A percentile compares a stretch with the other conserved stretches of the same genome.
These are phyloP conservation scores for Chionodraco myersi DNA, from an alignment of 2,113 vertebrate genomes.

Conservation along the genomic window DNA sequence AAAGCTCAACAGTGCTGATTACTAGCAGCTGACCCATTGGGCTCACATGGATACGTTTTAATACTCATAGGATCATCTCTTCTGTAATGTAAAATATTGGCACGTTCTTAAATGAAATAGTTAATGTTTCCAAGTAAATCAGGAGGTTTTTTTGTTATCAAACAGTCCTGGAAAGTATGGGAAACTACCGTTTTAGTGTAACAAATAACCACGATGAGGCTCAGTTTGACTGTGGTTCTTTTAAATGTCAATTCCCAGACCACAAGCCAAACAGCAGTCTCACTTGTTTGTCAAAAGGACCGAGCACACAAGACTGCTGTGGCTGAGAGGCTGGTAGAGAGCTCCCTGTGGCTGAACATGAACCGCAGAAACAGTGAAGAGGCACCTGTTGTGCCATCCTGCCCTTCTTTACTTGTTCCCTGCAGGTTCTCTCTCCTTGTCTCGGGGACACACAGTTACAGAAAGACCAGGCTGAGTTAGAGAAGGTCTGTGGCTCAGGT, in stretches of 20 bases:
- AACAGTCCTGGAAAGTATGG: not conserved
- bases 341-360: conserved; percentile 23
- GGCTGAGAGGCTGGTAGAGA: conserved; percentile 22
- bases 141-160: not conserved
- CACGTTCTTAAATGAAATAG: not conserved
- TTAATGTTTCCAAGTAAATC: not conserved
- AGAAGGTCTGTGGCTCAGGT: conserved; percentile 6
- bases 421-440: conserved; percentile 11
- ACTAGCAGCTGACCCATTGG: no score
- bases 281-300: conserved; percentile 39
- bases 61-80: not conserved
- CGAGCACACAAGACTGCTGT: conserved; percentile 35
- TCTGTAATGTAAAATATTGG: not conserved
- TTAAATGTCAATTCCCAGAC: conserved; percentile 18
- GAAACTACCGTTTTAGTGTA: not conserved
- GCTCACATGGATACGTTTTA: not conserved
- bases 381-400: conserved; percentile 58
- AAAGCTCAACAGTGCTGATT: no score
- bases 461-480: not conserved
- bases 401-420: conserved; percentile 30
- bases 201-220: not conserved
- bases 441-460: not conserved
- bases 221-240: conserved; percentile 3
- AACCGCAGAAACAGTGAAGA: conserved; percentile 33
- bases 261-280: conserved; percentile 38